phyloP scores from a whole-genome alignment of 1,140 invertebrate species.

The Halesus radiatus region DNA sequence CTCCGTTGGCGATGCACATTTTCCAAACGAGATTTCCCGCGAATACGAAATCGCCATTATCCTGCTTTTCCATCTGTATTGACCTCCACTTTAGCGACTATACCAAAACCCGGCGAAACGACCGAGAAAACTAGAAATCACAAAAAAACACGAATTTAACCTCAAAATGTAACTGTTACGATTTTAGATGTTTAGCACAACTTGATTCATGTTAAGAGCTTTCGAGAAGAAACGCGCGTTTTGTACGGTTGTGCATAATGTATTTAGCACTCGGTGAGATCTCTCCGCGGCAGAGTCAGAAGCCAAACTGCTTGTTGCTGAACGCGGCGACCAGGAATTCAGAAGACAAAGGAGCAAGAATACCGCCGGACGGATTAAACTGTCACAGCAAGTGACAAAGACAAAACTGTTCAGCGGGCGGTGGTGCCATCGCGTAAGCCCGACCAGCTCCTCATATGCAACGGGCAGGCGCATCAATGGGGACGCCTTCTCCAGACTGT shows the following conservation, averaged over 20 bases:
- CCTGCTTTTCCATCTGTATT: conserved; percentile 32
- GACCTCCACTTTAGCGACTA: conserved; percentile 19
- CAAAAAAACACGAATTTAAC: neutral
- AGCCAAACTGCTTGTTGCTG: neutral
- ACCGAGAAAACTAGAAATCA: neutral
- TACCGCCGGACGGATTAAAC: neutral
- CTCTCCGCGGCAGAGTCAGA: conserved; percentile 1
- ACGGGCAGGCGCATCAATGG: conserved; percentile 33
- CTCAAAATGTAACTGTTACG: neutral
- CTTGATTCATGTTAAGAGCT: neutral
- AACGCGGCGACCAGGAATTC: neutral
- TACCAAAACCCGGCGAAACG: neutral
- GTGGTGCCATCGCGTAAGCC: neutral
- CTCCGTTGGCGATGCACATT: conserved; percentile 40
- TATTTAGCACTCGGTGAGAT: neutral
- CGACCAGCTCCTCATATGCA: conserved; percentile 6
- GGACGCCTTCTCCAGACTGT: conserved; percentile 26
- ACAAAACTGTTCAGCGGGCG: conserved; percentile 6
- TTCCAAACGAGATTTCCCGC: conserved; percentile 41
- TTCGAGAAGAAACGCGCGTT: neutral
- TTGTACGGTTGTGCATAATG: neutral
- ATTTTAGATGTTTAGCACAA: neutral
- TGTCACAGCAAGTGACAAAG: conserved; percentile 34
- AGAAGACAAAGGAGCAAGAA: conserved; percentile 20
- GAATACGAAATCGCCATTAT: conserved; percentile 32